Evolutionary conservation across 1,140 invertebrate genomes (phyloP), one percentile per base, ranked within the genome.

Genomic region (Apis dorsata): DNA sequence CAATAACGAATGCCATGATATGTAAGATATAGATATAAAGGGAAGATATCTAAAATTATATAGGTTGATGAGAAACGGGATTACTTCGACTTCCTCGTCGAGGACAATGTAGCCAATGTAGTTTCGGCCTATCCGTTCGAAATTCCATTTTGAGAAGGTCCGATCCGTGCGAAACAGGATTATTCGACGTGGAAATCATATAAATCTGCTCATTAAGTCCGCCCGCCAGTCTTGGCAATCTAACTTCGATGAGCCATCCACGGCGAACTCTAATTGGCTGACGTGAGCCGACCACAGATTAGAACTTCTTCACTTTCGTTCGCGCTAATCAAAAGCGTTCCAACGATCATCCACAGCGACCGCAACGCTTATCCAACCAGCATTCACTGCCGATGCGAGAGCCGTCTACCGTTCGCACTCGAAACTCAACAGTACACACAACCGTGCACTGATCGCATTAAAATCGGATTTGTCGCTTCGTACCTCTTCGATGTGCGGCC

Each of bases 251-350:
- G 87, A 78, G 72, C 71, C 59, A 57, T 72, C 76, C 59, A 24
- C 66, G 80, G 24, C 34, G n/a, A 78, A 73, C 68, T 88, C 86
- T 88, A 88, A 88, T 88, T 88, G 87, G 87, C 68, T 74, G 86
- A 88, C 87, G 86, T 83, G 86, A 75, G 55, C 60, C 84, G 86
- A 86, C 81, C 79, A 55, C 73, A 80, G 81, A 88, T 85, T 75
- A 86, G 84, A 73, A 86, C 73, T 88, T 86, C 84, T 88, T 89
- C 81, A 77, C 53, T 84, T 80, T 88, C 84, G 72, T 84, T 86
- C 49, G 21, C 12, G 59, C 62, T 68, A 84, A 88, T 66, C 76
- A 77, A 85, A 81, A 85, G 17, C 51, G 21, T 79, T 34, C 79
- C 59, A 19, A 55, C 73, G 65, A 77, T 82, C 80, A 57, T 60